Evolutionary conservation across 1,140 invertebrate species (phyloP).

Genomic region (Hyles euphorbiae): DNA sequence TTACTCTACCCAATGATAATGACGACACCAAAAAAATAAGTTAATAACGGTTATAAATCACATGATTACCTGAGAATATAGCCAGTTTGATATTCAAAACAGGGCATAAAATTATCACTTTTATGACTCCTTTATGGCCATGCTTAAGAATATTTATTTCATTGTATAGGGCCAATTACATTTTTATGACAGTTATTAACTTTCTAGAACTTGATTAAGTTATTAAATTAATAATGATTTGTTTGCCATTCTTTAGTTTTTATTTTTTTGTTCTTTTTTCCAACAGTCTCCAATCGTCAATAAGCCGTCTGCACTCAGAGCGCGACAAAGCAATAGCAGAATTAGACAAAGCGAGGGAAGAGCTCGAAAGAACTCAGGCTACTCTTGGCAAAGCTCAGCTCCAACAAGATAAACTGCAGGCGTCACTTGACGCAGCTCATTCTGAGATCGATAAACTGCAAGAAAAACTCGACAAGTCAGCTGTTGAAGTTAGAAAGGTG

Average conservation of each 20-base stretch:
- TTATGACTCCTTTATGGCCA: too few relatives aligned
- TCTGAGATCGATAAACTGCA: constrained; percentile 93
- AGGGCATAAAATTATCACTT: too few relatives aligned
- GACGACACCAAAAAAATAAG: not conserved
- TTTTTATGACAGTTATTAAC: too few relatives aligned
- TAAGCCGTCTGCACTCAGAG: constrained; percentile 89
- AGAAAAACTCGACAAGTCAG: constrained; percentile 88
- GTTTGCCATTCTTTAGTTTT: not conserved
- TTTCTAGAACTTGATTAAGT: too few relatives aligned
- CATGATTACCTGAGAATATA: too few relatives aligned
- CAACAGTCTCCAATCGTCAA: constrained; percentile 78
- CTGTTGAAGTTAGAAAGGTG: constrained; percentile 87
- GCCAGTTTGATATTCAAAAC: too few relatives aligned
- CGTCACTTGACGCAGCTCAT: constrained; percentile 90
- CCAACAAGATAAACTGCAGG: constrained; percentile 93
- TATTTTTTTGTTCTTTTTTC: not conserved
- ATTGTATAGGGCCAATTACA: too few relatives aligned
- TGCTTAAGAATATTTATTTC: too few relatives aligned
- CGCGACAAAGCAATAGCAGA: constrained; percentile 90
- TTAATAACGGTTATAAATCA: not conserved
- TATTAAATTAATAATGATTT: too few relatives aligned
- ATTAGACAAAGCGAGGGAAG: constrained; percentile 92
- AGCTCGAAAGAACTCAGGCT: constrained; percentile 91
- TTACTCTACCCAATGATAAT: not conserved
- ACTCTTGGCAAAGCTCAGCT: constrained; percentile 92